Base-by-base conservation (phyloP, 2,888 invertebrate species). In the Leistus spinibarbis region DNA sequence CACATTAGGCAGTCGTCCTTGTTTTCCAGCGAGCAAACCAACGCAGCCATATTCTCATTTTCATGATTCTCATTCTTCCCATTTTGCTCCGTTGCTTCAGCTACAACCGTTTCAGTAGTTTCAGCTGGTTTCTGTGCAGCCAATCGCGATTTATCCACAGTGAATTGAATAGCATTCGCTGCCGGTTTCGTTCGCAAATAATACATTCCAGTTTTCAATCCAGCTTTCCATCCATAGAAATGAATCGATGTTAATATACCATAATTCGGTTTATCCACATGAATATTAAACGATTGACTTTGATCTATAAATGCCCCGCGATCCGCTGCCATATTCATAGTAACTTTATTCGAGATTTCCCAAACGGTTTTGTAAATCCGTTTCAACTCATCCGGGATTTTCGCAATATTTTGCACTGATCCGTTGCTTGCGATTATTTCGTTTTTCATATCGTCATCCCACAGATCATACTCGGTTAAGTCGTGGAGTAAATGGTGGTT, bases 171-270 rank as follows among this genome's bases (percentile, higher is more conserved):
- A 3, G 99, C 97, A 84, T 95, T 93, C 1, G 95, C 97, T 0
- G 99, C 99, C 4, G 99, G 96, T 84, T 97, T 98, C 0, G 98
- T 98, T 67, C 98, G 90, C 78, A 99, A 87, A 84, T 99, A 99
- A 85, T 99, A 99, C 98, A 99, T 98, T 68, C 99, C 99, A 0
- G 99, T 99, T 87, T 99, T 99, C 76, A 99, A 87, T 2, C 99
- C 99, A 86, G 93, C 90, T 86, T 95, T 93, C 99, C 99, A 99
- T 0, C 95, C 96, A 84, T 96, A 95, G 86, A 99, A 99, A 86
- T 99, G 99, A 91, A 99, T 99, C 1, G 98, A 98, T 1, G 97
- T 95, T 71, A 99, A 87, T 84, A 96, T 96, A 3, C 95, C 96
- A 83, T 95, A 95, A 82, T 93, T 95, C 3, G 99, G 97, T 83